phyloP scores from a whole-genome alignment of 1,140 invertebrate genomes.

The Solenopsis fugax region DNA sequence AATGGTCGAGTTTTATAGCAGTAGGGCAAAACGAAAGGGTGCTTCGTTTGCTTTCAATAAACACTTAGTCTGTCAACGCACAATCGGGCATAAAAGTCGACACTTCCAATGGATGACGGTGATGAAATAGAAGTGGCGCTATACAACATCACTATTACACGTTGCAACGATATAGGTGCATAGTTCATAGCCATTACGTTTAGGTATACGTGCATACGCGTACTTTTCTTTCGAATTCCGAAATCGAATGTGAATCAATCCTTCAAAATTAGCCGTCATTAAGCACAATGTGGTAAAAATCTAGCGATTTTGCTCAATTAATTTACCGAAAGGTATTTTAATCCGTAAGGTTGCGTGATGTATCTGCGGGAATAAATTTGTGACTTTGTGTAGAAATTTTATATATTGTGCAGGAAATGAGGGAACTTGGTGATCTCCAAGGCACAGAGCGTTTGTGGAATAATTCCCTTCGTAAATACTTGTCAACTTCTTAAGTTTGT shows the following conservation, averaged over 20 bases:
- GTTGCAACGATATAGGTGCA: slow-evolving; percentile 25
- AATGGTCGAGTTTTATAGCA: neutral
- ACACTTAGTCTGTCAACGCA: slow-evolving; percentile 47
- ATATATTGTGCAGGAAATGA: neutral
- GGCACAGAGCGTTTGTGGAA: neutral
- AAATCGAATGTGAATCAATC: slow-evolving; percentile 20
- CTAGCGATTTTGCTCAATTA: neutral
- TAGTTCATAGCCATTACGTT: neutral
- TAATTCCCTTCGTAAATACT: slow-evolving; percentile 23
- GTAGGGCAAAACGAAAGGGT: slow-evolving; percentile 23
- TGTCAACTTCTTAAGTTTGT: slow-evolving; percentile 16
- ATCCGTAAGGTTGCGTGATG: neutral
- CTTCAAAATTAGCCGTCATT: slow-evolving; percentile 30
- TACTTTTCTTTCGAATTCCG: slow-evolving; percentile 11
- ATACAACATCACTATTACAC: slow-evolving; percentile 4
- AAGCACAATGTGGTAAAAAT: neutral
- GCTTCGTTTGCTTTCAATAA: slow-evolving; percentile 43
- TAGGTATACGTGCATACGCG: neutral
- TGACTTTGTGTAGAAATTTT: slow-evolving; percentile 9
- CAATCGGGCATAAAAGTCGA: slow-evolving; percentile 39
- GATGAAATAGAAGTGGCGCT: slow-evolving; percentile 37
- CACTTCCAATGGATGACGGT: slow-evolving; percentile 34
- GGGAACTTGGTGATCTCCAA: neutral
- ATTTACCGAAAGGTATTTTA: slow-evolving; percentile 15
- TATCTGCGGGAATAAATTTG: neutral